Conservation (phyloP, 2,113 vertebrate genomes). For the Corythornis cristatus region DNA sequence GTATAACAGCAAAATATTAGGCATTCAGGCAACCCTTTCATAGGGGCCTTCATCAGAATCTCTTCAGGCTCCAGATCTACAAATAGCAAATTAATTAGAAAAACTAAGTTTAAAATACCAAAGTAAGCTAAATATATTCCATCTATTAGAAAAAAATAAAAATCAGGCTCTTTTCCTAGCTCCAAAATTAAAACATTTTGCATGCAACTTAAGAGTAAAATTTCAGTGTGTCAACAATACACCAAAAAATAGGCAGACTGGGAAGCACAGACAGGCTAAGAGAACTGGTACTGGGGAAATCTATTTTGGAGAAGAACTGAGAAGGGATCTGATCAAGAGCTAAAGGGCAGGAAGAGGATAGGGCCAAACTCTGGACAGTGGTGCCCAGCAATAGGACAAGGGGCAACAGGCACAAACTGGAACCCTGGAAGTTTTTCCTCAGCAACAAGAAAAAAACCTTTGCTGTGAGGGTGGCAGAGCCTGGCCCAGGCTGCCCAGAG, state of each 20-base stretch:
- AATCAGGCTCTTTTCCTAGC: not conserved
- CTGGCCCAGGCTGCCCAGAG: too few relatives aligned
- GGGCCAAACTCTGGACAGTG: too few relatives aligned
- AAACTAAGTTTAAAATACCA: not conserved
- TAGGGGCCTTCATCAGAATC: not conserved
- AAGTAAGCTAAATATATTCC: not conserved
- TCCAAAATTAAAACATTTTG: not conserved
- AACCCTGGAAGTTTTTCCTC: too few relatives aligned
- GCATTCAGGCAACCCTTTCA: not conserved
- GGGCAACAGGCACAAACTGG: too few relatives aligned
- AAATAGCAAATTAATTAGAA: not conserved
- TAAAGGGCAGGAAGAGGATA: too few relatives aligned
- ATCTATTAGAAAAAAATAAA: not conserved
- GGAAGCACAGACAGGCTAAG: not conserved
- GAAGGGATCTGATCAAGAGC: too few relatives aligned
- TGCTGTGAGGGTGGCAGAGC: too few relatives aligned
- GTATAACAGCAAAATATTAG: rapidly evolving
- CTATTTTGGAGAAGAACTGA: too few relatives aligned
- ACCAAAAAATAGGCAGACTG: not conserved
- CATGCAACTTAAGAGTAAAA: not conserved
- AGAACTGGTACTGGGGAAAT: not conserved
- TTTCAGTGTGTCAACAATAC: not conserved
- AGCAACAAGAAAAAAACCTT: too few relatives aligned
- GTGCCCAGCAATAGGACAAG: too few relatives aligned
- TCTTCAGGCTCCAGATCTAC: not conserved